Percentiles rank a stretch among this genome's conserved stretches.
phyloP scores from a whole-genome alignment of 2,888 invertebrate genomes.

The Silvanus unidentatus region DNA sequence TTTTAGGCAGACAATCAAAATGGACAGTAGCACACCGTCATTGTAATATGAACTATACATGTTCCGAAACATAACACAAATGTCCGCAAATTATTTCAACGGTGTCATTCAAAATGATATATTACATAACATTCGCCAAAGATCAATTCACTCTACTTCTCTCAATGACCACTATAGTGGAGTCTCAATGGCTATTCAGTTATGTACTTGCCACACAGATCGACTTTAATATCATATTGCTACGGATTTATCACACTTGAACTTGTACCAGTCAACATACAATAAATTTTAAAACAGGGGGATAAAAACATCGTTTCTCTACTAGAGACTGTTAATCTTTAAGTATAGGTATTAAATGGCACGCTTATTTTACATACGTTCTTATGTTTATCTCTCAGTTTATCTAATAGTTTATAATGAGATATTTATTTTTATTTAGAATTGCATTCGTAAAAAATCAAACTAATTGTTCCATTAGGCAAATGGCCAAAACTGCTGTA shows the following conservation, averaged over 20 bases:
- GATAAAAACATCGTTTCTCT: too few species aligned
- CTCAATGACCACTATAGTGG: slow-evolving; percentile 16
- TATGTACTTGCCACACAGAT: not conserved
- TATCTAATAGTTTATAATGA: too few species aligned
- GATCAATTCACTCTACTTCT: slow-evolving; percentile 22
- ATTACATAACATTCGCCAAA: slow-evolving; percentile 18
- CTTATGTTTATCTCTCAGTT: too few species aligned
- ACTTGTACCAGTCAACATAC: too few species aligned
- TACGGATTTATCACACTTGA: slow-evolving; percentile 7
- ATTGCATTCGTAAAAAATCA: too few species aligned
- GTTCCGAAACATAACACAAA: slow-evolving; percentile 21
- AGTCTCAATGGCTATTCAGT: slow-evolving; percentile 3
- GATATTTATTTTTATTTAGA: too few species aligned
- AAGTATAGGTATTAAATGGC: too few species aligned
- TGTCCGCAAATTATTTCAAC: slow-evolving; percentile 26
- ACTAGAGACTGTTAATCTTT: too few species aligned
- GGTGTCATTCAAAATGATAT: slow-evolving; percentile 26
- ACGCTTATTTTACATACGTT: too few species aligned
- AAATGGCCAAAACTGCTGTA: too few species aligned
- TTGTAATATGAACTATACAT: slow-evolving; percentile 5
- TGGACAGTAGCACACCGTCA: not conserved
- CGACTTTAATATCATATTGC: slow-evolving; percentile 9
- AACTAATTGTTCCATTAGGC: too few species aligned
- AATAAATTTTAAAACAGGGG: too few species aligned
- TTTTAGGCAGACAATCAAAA: not conserved